Base-by-base conservation (phyloP, 2,797 vertebrate species). In the Eospalax fontanierii region DNA sequence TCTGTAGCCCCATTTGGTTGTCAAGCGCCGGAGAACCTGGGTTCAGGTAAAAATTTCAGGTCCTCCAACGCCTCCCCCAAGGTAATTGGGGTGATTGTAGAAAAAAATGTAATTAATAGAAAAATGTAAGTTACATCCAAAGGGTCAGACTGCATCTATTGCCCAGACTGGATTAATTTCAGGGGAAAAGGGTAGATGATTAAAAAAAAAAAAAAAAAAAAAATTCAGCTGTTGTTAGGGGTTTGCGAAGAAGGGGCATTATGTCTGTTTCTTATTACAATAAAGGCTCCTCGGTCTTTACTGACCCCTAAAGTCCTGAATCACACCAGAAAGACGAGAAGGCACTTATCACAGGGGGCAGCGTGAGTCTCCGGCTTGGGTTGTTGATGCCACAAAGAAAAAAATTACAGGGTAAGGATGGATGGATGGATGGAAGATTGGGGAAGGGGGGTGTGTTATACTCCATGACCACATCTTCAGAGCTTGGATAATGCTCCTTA, bases 241-340 rank as follows among this genome's bases (percentile, higher is more conserved):
- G 93, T 81, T 96, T 97, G 98, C 95, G 98, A 97, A 98, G 97
- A 98, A 98, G 98, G 98, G 97, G 97, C 98, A 97, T 97, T 94
- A 97, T 93, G 99, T 99, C 99, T 99, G 99, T 99, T 99, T 99
- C 99, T 99, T 99, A 99, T 99, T 99, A 99, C 99, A 99, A 98
- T 98, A 98, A 98, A 98, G 98, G 98, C 98, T 98, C 98, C 98
- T 98, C 98, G 98, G 98, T 98, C 98, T 98, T 98, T 98, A 98
- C 98, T 98, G 98, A 98, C 98, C 98, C 98, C 98, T 98, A 98
- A 97, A 98, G 98, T 99, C 98, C 98, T 98, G 98, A 99, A 98
- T 98, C 98, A 98, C 98, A 98, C 98, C 98, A 98, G 98, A 98
- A 98, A 98, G 98, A 98, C 98, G 98, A 98, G 98, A 99, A 99